Evolutionary conservation across 2,113 vertebrate species (phyloP).

Genomic region (Otis tarda): DNA sequence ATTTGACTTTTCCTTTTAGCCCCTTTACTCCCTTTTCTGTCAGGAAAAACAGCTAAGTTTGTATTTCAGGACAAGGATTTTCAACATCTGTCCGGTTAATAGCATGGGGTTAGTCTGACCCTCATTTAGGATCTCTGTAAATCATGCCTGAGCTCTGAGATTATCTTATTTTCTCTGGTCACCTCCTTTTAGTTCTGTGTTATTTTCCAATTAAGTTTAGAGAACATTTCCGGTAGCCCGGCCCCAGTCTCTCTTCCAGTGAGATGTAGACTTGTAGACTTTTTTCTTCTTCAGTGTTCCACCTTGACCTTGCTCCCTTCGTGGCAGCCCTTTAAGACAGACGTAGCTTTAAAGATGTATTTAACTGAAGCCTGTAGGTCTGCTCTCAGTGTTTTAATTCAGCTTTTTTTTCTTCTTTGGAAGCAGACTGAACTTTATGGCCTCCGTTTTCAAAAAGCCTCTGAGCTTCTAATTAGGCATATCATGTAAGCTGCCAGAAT

Average conservation of each 20-base stretch:
- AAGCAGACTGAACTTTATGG: background rate
- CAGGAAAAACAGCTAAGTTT: background rate
- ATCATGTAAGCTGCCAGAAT: background rate
- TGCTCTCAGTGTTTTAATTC: background rate
- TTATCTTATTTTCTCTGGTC: background rate
- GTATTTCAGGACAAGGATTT: background rate
- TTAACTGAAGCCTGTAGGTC: background rate
- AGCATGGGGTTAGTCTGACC: accelerated
- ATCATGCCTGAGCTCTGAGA: background rate
- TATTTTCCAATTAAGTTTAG: background rate
- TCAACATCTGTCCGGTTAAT: background rate
- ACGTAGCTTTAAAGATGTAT: background rate
- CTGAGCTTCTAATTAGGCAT: background rate
- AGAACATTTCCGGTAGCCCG: background rate
- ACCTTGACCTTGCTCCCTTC: background rate
- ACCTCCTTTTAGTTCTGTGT: background rate
- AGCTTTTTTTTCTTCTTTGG: background rate
- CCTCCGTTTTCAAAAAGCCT: background rate
- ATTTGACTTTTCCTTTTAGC: background rate
- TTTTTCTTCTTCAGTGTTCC: background rate
- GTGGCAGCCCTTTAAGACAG: background rate
- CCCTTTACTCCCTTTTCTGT: background rate
- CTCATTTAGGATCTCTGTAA: background rate
- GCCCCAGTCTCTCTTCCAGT: background rate
- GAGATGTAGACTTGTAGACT: background rate